Evolutionary conservation across 2,797 vertebrate genomes (phyloP).

Genomic region (Chanos chanos): DNA sequence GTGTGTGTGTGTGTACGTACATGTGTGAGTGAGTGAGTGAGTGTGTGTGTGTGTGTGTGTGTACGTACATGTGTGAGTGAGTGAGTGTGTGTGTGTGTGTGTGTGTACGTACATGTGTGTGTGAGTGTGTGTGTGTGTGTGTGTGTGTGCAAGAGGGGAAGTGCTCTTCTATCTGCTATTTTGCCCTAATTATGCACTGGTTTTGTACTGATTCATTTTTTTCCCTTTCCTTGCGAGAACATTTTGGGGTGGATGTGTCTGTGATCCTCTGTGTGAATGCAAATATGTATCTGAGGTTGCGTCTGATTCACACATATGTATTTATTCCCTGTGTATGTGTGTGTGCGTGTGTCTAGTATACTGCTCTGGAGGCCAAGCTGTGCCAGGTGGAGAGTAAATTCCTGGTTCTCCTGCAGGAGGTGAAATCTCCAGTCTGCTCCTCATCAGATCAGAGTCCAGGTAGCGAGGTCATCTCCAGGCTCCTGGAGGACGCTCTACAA

Average conservation of each 20-base stretch:
- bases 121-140: neutral
- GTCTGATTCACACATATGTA: neutral
- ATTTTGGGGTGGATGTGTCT: too few relatives aligned
- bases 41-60: too few relatives aligned
- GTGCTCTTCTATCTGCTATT: too few relatives aligned
- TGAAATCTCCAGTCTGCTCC: constrained; percentile 87
- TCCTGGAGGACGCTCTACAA: constrained; percentile 92
- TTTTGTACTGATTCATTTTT: neutral
- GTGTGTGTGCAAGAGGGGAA: neutral
- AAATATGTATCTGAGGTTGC: too few relatives aligned
- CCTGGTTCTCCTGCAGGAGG: constrained; percentile 91
- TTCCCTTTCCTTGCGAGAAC: neutral
- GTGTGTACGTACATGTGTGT: neutral
- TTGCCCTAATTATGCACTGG: too few relatives aligned
- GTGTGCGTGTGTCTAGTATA: constrained; percentile 68
- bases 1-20: neutral
- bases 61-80: too few relatives aligned
- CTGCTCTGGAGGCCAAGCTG: constrained; percentile 88
- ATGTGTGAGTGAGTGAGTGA: neutral
- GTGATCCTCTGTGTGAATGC: too few relatives aligned
- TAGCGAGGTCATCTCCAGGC: constrained; percentile 83
- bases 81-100: neutral
- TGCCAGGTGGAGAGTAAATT: constrained; percentile 98
- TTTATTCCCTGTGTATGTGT: neutral
- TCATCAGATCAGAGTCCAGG: constrained; percentile 80